phyloP scores from a whole-genome alignment of 2,113 vertebrate species.

The Rhodinocichla rosea region DNA sequence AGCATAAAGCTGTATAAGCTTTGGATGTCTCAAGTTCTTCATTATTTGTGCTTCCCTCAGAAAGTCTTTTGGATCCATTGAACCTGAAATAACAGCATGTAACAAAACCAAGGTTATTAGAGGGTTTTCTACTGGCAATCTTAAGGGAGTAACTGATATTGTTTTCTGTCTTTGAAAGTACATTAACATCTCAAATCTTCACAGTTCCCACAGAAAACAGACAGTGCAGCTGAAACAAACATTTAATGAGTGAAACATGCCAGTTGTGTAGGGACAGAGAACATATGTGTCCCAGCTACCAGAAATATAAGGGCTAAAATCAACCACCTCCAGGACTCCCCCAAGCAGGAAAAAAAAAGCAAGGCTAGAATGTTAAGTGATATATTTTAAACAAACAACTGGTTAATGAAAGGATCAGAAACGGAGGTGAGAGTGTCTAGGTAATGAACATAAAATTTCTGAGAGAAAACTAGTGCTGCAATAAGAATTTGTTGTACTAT shows the following conservation, averaged over 20 bases:
- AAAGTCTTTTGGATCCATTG: slow-evolving; percentile 91
- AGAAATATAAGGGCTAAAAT: slow-evolving; percentile 29
- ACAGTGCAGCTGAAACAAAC: slow-evolving; percentile 26
- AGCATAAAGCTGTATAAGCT: slow-evolving; percentile 96
- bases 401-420: background rate
- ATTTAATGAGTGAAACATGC: slow-evolving; percentile 41
- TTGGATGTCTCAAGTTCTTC: slow-evolving; percentile 92
- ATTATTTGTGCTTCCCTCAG: slow-evolving; percentile 93
- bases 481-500: background rate
- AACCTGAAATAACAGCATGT: slow-evolving; percentile 76
- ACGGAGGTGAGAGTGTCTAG: background rate
- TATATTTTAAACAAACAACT: background rate
- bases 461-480: background rate
- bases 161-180: slow-evolving; percentile 42
- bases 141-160: slow-evolving; percentile 49
- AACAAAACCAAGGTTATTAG: slow-evolving; percentile 58
- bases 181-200: slow-evolving; percentile 54
- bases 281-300: slow-evolving; percentile 13
- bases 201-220: slow-evolving; percentile 49
- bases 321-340: background rate
- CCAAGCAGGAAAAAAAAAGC: background rate
- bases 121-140: slow-evolving; percentile 19
- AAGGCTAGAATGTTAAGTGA: background rate
- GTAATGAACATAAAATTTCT: background rate
- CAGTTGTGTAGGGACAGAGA: background rate